Conservation (phyloP, 2,888 invertebrate genomes). For the Anaspis maculata region DNA sequence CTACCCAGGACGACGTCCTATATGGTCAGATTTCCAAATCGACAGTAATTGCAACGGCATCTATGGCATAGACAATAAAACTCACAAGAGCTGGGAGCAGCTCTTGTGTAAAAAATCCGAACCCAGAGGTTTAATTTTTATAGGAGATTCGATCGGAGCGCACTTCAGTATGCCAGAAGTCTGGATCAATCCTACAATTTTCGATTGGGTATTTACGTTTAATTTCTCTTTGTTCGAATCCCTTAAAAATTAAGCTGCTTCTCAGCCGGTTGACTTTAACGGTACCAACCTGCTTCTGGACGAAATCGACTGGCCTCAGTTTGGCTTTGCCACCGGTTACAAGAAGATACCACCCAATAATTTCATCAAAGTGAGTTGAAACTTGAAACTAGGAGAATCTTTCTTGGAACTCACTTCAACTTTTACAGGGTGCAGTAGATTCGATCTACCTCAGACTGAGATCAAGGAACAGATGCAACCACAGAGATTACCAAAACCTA, state of each 20-base stretch:
- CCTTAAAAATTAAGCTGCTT: slow-evolving; percentile 3
- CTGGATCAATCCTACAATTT: slow-evolving; percentile 38
- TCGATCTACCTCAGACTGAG: slow-evolving; percentile 35
- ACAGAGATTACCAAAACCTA: slow-evolving; percentile 46
- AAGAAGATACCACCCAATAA: slow-evolving; percentile 27
- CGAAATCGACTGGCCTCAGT: slow-evolving; percentile 46
- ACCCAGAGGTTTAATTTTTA: slow-evolving; percentile 26
- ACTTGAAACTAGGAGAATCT: no score
- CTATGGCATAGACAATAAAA: slow-evolving; percentile 23
- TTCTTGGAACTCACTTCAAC: no score
- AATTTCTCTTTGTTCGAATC: not conserved
- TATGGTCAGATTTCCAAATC: slow-evolving; percentile 18
- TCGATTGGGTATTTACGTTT: slow-evolving; percentile 25
- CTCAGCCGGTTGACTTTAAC: slow-evolving; percentile 26
- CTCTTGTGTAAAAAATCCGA: slow-evolving; percentile 22
- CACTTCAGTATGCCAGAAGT: slow-evolving; percentile 45
- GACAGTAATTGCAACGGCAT: slow-evolving; percentile 35
- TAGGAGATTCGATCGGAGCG: slow-evolving; percentile 44
- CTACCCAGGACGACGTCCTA: slow-evolving; percentile 28
- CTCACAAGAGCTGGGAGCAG: slow-evolving; percentile 25
- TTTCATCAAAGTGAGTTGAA: slow-evolving; percentile 23
- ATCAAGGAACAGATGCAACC: slow-evolving; percentile 42
- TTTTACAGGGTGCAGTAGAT: slow-evolving; percentile 28
- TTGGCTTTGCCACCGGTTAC: slow-evolving; percentile 42
- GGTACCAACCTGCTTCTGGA: slow-evolving; percentile 39